Evolutionary conservation across 2,797 vertebrate genomes (phyloP).

Genomic region (Psittacula echo): DNA sequence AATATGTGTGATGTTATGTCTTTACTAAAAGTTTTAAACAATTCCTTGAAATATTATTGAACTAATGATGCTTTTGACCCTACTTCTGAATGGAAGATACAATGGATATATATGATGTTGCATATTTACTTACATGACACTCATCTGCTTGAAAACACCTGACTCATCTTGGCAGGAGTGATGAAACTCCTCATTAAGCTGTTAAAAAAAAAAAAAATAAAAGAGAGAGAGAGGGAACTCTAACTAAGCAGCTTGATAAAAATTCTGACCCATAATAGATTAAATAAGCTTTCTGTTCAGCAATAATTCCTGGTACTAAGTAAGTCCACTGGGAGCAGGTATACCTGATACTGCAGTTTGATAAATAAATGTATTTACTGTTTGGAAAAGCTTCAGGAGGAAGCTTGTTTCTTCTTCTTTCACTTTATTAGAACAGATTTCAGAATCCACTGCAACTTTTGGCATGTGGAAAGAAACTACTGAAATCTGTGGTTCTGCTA

Average conservation of each 20-base stretch:
- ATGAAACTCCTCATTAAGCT: conserved; percentile 70
- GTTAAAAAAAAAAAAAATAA: neutral
- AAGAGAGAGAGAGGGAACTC: conserved; percentile 38
- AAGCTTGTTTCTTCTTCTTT: neutral
- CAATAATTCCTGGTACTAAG: conserved; percentile 74
- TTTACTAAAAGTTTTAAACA: neutral
- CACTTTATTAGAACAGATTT: conserved; percentile 10
- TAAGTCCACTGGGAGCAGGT: conserved; percentile 61
- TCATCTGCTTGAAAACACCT: conserved; percentile 59
- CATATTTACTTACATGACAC: conserved; percentile 59
- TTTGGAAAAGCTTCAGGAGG: conserved; percentile 17
- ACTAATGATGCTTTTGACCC: neutral
- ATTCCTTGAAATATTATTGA: neutral
- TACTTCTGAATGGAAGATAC: neutral
- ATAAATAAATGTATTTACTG: conserved; percentile 68
- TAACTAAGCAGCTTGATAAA: conserved; percentile 79
- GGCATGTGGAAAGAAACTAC: neutral
- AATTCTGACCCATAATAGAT: conserved; percentile 76
- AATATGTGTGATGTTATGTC: neutral
- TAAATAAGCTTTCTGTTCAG: conserved; percentile 76
- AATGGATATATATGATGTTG: neutral
- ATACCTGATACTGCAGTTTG: conserved; percentile 47
- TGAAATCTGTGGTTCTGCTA: neutral
- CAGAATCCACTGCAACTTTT: neutral
- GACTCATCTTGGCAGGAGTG: conserved; percentile 56